phyloP scores from a whole-genome alignment of 2,797 vertebrate species.

The Pseudomugil gertrudae region DNA sequence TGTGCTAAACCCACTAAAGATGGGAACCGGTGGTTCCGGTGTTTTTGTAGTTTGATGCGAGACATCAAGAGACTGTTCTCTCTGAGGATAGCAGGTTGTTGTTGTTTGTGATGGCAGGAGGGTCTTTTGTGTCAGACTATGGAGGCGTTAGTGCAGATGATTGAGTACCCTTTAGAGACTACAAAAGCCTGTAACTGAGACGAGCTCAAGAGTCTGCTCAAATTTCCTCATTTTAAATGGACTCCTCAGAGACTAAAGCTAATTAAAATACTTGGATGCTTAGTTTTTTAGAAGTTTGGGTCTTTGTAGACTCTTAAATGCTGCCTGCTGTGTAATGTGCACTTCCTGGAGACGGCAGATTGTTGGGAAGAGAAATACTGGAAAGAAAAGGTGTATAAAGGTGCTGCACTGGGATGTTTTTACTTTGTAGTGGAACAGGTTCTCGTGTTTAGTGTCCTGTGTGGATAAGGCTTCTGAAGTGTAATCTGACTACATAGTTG shows the following conservation, averaged over 20 bases:
- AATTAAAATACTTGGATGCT: background rate
- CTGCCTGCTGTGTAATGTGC: no score
- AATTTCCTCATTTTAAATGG: background rate
- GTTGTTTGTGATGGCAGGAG: background rate
- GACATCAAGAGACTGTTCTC: background rate
- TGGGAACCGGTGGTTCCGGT: background rate
- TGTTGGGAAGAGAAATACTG: background rate
- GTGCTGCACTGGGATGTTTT: background rate
- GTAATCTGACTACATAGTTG: background rate
- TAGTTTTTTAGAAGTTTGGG: no score
- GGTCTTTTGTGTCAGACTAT: background rate
- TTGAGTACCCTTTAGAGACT: background rate
- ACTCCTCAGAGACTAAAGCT: background rate
- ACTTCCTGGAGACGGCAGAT: background rate
- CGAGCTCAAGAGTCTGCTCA: background rate
- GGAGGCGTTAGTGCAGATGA: slow-evolving; percentile 2
- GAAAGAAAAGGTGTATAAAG: no score
- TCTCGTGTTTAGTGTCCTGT: background rate
- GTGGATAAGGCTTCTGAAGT: background rate
- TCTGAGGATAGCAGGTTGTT: background rate
- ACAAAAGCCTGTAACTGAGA: slow-evolving; percentile 8
- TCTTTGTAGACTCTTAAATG: no score
- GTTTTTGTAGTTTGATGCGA: background rate
- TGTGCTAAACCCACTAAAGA: background rate
- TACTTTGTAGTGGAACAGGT: background rate